A percentile compares a stretch with the other conserved stretches of the same genome.
Evolutionary conservation across 1,140 invertebrate genomes (phyloP).

Genomic region (Drosophila orena): DNA sequence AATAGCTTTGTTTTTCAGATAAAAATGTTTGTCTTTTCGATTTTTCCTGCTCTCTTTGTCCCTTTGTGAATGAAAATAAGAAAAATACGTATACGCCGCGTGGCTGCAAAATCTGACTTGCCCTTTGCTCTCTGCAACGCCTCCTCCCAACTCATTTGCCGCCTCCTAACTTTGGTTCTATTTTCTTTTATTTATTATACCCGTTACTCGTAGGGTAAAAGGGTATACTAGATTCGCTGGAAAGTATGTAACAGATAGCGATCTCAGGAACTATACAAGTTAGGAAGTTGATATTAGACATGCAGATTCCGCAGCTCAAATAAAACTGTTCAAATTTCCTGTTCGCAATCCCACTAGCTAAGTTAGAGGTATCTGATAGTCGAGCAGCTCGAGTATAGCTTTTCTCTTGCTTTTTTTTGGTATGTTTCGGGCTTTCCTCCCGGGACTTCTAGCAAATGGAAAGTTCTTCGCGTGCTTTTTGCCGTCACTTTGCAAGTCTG

Average conservation of each 20-base stretch:
- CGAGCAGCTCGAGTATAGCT: too few species aligned
- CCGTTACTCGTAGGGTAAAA: too few species aligned
- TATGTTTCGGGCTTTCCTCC: slow-evolving; percentile 14
- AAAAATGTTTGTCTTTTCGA: slow-evolving; percentile 44
- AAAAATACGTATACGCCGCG: slow-evolving; percentile 66
- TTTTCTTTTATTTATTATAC: slow-evolving; percentile 26
- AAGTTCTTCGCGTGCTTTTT: slow-evolving; percentile 67
- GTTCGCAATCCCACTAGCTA: too few species aligned
- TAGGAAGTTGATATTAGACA: too few species aligned
- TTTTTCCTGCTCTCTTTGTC: slow-evolving; percentile 6
- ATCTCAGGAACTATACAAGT: too few species aligned
- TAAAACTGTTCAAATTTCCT: too few species aligned
- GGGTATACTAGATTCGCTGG: too few species aligned
- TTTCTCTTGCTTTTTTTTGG: background rate
- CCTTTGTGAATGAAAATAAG: slow-evolving; percentile 12
- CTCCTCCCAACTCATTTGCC: slow-evolving; percentile 33
- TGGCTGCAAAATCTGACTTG: slow-evolving; percentile 37
- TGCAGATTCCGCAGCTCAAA: too few species aligned
- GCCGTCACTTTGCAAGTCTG: slow-evolving; percentile 33
- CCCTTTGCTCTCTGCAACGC: slow-evolving; percentile 18
- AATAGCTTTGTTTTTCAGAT: slow-evolving; percentile 62
- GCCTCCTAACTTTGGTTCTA: slow-evolving; percentile 31
- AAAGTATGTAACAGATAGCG: too few species aligned
- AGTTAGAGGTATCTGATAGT: too few species aligned
- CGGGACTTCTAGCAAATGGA: slow-evolving; percentile 62